These are phyloP conservation scores for Dyspetes luteomarginatus DNA, from an alignment of 2,888 invertebrate genomes.

Conservation along the genomic window DNA sequence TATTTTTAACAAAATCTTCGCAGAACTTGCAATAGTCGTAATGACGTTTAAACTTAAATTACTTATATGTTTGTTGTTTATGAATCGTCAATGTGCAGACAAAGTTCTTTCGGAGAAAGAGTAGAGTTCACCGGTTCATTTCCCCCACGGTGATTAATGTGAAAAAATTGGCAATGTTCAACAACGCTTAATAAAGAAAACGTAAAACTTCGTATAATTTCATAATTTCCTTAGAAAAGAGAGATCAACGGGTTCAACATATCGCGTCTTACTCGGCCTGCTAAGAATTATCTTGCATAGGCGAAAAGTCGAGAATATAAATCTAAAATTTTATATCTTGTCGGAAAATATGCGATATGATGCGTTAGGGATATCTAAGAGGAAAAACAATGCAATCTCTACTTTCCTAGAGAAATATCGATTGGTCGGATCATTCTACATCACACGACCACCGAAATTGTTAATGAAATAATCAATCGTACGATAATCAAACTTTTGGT, in stretches of 20 bases:
- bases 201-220: not conserved
- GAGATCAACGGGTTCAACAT: not conserved
- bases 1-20: too few relatives aligned
- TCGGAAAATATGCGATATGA: not conserved
- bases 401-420: not conserved
- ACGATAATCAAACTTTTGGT: too few relatives aligned
- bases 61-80: too few relatives aligned
- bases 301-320: not conserved
- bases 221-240: not conserved
- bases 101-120: too few relatives aligned
- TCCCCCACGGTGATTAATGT: not conserved
- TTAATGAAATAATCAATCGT: too few relatives aligned
- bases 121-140: not conserved
- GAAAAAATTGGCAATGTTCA: not conserved
- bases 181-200: not conserved
- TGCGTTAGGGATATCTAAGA: not conserved
- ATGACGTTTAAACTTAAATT: too few relatives aligned
- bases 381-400: not conserved
- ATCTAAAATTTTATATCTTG: not conserved
- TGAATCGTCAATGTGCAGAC: too few relatives aligned
- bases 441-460: not conserved
- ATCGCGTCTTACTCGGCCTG: not conserved
- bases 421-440: not conserved
- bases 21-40: too few relatives aligned
- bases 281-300: not conserved